A percentile compares a stretch with the other conserved stretches of the same genome.
phyloP scores from a whole-genome alignment of 2,113 vertebrate species.

The Ahaetulla prasina region DNA sequence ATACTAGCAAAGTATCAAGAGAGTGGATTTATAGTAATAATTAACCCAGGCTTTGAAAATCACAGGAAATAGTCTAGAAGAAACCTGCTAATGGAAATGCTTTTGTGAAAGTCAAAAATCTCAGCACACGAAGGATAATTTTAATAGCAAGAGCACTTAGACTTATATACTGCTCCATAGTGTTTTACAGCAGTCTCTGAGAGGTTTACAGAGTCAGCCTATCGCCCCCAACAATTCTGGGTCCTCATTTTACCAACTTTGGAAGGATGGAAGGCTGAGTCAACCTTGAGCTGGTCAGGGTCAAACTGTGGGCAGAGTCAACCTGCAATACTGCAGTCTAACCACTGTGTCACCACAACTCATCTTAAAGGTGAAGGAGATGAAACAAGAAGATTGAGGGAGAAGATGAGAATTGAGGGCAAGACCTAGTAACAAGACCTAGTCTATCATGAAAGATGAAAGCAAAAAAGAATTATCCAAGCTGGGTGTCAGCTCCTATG shows the following conservation, averaged over 20 bases:
- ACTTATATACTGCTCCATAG: background rate
- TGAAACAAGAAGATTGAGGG: slow-evolving; percentile 58
- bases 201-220: background rate
- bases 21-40: slow-evolving; percentile 62
- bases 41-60: slow-evolving; percentile 60
- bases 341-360: background rate
- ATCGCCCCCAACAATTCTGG: background rate
- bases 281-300: background rate
- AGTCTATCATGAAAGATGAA: slow-evolving; percentile 41
- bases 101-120: slow-evolving; percentile 56
- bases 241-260: background rate
- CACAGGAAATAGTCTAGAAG: slow-evolving; percentile 61
- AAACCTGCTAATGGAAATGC: slow-evolving; percentile 59
- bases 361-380: slow-evolving; percentile 54
- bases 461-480: slow-evolving; percentile 46
- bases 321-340: background rate
- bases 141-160: background rate
- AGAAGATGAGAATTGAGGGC: slow-evolving; percentile 40
- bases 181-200: background rate
- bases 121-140: slow-evolving; percentile 44
- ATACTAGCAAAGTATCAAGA: slow-evolving; percentile 53
- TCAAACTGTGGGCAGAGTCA: background rate
- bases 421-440: slow-evolving; percentile 22
- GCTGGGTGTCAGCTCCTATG: slow-evolving; percentile 32
- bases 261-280: background rate